Evolutionary conservation across 2,113 vertebrate genomes (phyloP), one percentile per base, ranked within the genome.

Genomic region (Pholis gunnellus): DNA sequence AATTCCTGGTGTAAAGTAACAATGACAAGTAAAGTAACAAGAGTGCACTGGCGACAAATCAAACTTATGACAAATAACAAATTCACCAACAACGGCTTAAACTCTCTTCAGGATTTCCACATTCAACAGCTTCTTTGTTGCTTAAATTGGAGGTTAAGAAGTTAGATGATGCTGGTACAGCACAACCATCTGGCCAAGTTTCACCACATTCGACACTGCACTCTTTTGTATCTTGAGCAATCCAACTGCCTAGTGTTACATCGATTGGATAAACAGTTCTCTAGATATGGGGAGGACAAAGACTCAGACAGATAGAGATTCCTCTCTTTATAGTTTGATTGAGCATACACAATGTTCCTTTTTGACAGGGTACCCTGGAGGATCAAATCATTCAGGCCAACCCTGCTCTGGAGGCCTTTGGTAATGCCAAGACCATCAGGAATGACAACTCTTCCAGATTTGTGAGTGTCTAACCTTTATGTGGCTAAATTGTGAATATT

Each of bases 401-500:
- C 88, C 96, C 96, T 0, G 91, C 97, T 68, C 91, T 98, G 87
- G 97, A 98, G 91, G 96, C 96, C 66, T 97, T 97, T 1, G 96
- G 96, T 6, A 97, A 97, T 0, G 96, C 97, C 86, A 97, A 97
- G 92, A 98, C 97, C 0, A 95, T 97, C 92, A 95, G 97, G 68
- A 98, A 97, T 1, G 97, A 97, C 93, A 98, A 97, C 89, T 97
- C 97, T 0, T 98, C 96, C 0, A 94, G 95, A 92, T 98, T 98
- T 90, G 97, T 97, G 91, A 94, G 96, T 93, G 8, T 80, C 18
- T 76, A 40, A 74, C 54, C 7, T 29, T 29, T 75, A 38, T 72
- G n/a, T 27, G 13, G 22, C 7, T 75, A 9, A 36, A 44, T 2
- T 65, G 31, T 13, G 36, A 38, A 18, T 46, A 46, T 36, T 63